Percentiles rank a stretch among this genome's conserved stretches.
Evolutionary conservation across 2,113 vertebrate genomes (phyloP).

Genomic region (Neogobius melanostomus): DNA sequence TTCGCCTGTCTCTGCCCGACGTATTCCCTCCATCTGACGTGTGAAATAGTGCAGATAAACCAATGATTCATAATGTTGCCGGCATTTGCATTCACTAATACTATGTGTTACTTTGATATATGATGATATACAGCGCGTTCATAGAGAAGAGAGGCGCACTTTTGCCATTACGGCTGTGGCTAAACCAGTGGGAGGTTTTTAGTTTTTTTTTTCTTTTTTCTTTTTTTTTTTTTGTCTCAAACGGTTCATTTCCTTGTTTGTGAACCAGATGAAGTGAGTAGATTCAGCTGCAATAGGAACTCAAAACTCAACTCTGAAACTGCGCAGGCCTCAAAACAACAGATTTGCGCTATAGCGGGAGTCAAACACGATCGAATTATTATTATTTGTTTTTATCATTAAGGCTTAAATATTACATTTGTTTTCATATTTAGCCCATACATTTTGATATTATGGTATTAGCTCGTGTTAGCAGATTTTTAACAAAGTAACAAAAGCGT

Average conservation of each 20-base stretch:
- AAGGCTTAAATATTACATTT: no score
- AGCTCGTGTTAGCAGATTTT: no score
- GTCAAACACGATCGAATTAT: no score
- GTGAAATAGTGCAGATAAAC: conserved; percentile 99
- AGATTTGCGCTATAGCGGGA: no score
- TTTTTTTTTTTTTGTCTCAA: conserved; percentile 38
- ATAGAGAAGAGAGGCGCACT: conserved; percentile 60
- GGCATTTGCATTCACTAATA: conserved; percentile 93
- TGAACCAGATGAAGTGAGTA: conserved; percentile 55
- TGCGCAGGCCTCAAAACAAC: not conserved
- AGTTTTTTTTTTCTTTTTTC: conserved; percentile 34
- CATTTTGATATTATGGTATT: no score
- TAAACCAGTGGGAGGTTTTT: conserved; percentile 67
- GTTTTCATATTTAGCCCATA: no score
- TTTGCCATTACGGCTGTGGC: conserved; percentile 63
- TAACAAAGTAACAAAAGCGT: no score
- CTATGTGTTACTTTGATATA: conserved; percentile 93
- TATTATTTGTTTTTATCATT: no score
- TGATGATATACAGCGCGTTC: conserved; percentile 87
- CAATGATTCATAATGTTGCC: conserved; percentile 96
- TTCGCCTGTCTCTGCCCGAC: conserved; percentile 81
- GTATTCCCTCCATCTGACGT: conserved; percentile 90
- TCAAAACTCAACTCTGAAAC: conserved; percentile 16
- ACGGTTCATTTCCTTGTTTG: conserved; percentile 68
- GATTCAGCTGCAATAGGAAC: conserved; percentile 15